Evolutionary conservation across 2,797 vertebrate genomes (phyloP).

Genomic region (Salarias fasciatus): DNA sequence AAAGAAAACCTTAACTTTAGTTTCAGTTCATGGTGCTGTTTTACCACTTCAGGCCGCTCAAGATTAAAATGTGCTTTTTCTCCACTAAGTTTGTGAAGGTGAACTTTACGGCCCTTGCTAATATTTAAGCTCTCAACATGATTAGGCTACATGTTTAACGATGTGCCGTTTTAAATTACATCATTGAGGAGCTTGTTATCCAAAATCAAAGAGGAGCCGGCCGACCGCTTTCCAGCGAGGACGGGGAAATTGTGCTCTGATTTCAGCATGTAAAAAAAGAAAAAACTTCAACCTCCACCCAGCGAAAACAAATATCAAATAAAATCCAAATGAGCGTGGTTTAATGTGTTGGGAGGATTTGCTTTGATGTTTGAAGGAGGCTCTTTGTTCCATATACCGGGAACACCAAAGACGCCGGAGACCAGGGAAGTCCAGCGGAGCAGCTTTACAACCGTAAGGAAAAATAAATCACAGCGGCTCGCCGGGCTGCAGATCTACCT

Average conservation of each 20-base stretch:
- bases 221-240: too few relatives aligned
- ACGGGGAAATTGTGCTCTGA: neutral
- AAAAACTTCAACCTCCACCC: neutral
- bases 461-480: neutral
- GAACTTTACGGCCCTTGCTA: too few relatives aligned
- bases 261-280: neutral
- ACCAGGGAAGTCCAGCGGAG: neutral
- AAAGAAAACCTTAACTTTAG: too few relatives aligned
- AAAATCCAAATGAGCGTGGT: constrained; percentile 2
- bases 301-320: neutral
- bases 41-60: too few relatives aligned
- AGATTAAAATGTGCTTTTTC: too few relatives aligned
- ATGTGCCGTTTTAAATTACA: too few relatives aligned
- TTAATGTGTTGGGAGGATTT: neutral
- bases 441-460: neutral
- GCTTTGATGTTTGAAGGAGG: constrained; percentile 8
- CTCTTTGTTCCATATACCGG: neutral
- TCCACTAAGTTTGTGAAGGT: too few relatives aligned
- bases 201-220: too few relatives aligned
- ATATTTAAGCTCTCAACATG: too few relatives aligned
- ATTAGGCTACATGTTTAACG: too few relatives aligned
- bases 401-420: neutral
- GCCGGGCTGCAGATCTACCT: neutral
- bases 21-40: too few relatives aligned
- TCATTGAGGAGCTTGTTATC: too few relatives aligned